Evolutionary conservation across 2,888 invertebrate genomes (phyloP).

Genomic region (Drymonia ruficornis): DNA sequence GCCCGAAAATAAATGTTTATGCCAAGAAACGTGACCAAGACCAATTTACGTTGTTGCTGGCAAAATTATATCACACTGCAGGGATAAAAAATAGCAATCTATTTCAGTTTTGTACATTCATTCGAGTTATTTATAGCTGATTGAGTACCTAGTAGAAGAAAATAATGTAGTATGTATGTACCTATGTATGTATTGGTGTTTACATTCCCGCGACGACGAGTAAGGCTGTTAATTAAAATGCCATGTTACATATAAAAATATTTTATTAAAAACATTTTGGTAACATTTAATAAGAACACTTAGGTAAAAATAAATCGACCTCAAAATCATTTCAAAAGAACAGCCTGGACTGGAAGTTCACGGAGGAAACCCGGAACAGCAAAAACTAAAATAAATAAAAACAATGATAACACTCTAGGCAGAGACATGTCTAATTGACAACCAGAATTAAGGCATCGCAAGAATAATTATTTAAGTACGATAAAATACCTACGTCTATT

Average conservation of each 20-base stretch:
- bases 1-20: slow-evolving; percentile 54
- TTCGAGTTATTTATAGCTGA: slow-evolving; percentile 37
- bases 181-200: not conserved
- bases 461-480: slow-evolving; percentile 86
- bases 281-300: slow-evolving; percentile 87
- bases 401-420: slow-evolving; percentile 84
- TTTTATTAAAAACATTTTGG: slow-evolving; percentile 87
- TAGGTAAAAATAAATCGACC: slow-evolving; percentile 86
- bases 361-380: slow-evolving; percentile 84
- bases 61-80: slow-evolving; percentile 37
- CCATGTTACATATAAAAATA: slow-evolving; percentile 83
- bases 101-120: slow-evolving; percentile 45
- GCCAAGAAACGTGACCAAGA: slow-evolving; percentile 58
- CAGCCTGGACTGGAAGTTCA: slow-evolving; percentile 85
- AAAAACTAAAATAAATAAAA: slow-evolving; percentile 82
- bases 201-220: too few species aligned
- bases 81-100: slow-evolving; percentile 44
- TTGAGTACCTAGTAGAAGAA: slow-evolving; percentile 21
- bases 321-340: slow-evolving; percentile 85
- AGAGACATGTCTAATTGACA: slow-evolving; percentile 85
- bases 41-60: slow-evolving; percentile 34
- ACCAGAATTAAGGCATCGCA: slow-evolving; percentile 86
- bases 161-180: not conserved
- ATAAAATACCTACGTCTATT: slow-evolving; percentile 84
- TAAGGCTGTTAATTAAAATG: slow-evolving; percentile 51